phyloP scores from a whole-genome alignment of 1,140 invertebrate species.

The Drosophila virilis region DNA sequence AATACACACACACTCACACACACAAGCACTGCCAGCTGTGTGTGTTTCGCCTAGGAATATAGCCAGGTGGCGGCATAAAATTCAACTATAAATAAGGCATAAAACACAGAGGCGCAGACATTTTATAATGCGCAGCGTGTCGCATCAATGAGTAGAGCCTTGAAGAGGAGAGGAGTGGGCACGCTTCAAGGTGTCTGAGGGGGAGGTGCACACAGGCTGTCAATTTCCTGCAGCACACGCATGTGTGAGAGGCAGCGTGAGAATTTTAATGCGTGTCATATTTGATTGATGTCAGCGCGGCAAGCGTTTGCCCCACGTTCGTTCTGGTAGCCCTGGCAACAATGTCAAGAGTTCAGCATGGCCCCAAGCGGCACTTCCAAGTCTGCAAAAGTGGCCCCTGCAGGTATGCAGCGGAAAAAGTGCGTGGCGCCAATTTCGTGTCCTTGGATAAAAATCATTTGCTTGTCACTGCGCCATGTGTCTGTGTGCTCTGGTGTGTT shows the following conservation, averaged over 20 bases:
- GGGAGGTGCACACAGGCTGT: slow-evolving; percentile 23
- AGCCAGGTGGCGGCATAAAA: slow-evolving; percentile 42
- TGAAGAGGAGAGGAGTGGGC: neutral
- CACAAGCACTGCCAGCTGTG: slow-evolving; percentile 14
- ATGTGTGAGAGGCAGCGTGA: slow-evolving; percentile 35
- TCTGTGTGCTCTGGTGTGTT: slow-evolving; percentile 14
- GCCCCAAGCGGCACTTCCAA: slow-evolving; percentile 67
- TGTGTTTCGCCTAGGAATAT: slow-evolving; percentile 33
- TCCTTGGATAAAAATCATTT: slow-evolving; percentile 42
- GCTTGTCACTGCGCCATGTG: slow-evolving; percentile 27
- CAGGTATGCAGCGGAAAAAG: slow-evolving; percentile 79
- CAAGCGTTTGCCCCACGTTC: neutral
- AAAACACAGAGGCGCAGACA: slow-evolving; percentile 36
- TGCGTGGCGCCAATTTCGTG: slow-evolving; percentile 49
- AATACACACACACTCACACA: slow-evolving; percentile 39
- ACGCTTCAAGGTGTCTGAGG: slow-evolving; percentile 6
- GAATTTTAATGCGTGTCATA: slow-evolving; percentile 82
- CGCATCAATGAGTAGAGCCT: slow-evolving; percentile 21
- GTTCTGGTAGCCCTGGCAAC: slow-evolving; percentile 41
- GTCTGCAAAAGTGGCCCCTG: slow-evolving; percentile 63
- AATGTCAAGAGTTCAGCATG: slow-evolving; percentile 79
- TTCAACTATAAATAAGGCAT: slow-evolving; percentile 64
- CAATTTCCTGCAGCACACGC: slow-evolving; percentile 43
- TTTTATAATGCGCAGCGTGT: slow-evolving; percentile 61
- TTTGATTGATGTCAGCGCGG: slow-evolving; percentile 74